These are phyloP conservation scores for Halcyon smyrnensis DNA, from an alignment of 2,797 vertebrate genomes.

Conservation along the genomic window DNA sequence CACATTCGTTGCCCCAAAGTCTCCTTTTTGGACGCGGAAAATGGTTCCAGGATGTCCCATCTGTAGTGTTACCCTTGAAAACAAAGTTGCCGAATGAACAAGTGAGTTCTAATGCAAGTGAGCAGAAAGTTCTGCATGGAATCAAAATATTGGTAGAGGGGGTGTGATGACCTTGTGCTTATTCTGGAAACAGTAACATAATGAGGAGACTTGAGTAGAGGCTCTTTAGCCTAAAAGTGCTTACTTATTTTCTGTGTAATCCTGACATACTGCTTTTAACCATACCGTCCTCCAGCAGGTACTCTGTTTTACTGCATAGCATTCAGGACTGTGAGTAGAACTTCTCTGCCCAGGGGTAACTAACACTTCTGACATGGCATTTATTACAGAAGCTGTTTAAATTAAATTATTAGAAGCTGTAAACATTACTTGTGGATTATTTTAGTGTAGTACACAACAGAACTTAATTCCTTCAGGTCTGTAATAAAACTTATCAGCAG, in stretches of 20 bases:
- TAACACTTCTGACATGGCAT: not conserved
- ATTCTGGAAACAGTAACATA: not conserved
- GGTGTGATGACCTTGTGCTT: not conserved
- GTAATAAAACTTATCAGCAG: not conserved
- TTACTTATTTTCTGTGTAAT: not conserved
- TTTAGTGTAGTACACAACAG: not conserved
- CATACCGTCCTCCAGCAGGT: not conserved
- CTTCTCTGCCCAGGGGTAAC: not conserved
- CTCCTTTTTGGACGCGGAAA: not conserved
- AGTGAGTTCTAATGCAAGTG: not conserved
- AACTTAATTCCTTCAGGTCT: constrained; percentile 20
- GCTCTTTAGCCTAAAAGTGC: not conserved
- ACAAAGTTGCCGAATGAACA: not conserved
- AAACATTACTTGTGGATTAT: not conserved
- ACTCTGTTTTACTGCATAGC: not conserved
- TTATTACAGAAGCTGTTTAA: constrained; percentile 9
- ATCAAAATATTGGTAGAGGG: not conserved
- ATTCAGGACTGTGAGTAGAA: not conserved
- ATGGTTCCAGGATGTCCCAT: not conserved
- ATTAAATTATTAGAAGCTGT: not conserved
- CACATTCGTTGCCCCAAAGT: not conserved
- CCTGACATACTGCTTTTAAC: not conserved
- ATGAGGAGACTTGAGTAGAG: not conserved
- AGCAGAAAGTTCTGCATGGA: not conserved
- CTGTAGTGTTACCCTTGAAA: not conserved